Percentiles rank a stretch among this genome's conserved stretches.
Evolutionary conservation across 1,140 invertebrate species (phyloP).

Genomic region (Anastrepha obliqua): DNA sequence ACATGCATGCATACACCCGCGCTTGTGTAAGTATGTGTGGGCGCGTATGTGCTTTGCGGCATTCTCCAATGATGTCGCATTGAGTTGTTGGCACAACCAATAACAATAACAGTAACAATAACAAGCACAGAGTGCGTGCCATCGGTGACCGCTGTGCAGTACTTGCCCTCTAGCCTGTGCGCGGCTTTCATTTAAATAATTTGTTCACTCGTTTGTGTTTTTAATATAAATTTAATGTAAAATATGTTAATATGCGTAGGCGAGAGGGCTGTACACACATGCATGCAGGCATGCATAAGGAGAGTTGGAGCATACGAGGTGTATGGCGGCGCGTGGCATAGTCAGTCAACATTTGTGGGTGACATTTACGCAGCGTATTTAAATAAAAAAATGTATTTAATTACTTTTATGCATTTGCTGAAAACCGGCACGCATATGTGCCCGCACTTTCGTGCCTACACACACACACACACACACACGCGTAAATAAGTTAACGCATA

Average conservation of each 20-base stretch:
- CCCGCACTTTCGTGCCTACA: background rate
- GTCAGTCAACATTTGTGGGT: background rate
- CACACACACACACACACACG: background rate
- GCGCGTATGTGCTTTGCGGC: background rate
- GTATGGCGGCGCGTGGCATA: background rate
- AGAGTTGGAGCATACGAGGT: no score
- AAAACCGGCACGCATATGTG: slow-evolving; percentile 10
- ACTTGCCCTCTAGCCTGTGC: background rate
- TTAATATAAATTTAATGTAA: slow-evolving; percentile 47
- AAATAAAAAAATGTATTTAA: slow-evolving; percentile 45
- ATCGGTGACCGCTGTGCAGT: background rate
- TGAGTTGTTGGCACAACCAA: no score
- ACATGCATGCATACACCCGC: background rate
- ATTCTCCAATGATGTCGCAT: no score
- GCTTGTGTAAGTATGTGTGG: background rate
- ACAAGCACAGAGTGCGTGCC: background rate
- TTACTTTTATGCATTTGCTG: slow-evolving; percentile 46
- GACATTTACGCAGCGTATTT: slow-evolving; percentile 16
- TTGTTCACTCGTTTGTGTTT: slow-evolving; percentile 30
- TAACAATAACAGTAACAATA: background rate
- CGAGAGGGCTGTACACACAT: background rate
- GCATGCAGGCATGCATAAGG: background rate
- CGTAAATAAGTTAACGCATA: background rate
- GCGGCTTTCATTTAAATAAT: slow-evolving; percentile 34
- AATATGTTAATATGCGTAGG: background rate